These are phyloP conservation scores for Percina caprodes DNA, from an alignment of 2,113 vertebrate genomes.

Conservation along the genomic window DNA sequence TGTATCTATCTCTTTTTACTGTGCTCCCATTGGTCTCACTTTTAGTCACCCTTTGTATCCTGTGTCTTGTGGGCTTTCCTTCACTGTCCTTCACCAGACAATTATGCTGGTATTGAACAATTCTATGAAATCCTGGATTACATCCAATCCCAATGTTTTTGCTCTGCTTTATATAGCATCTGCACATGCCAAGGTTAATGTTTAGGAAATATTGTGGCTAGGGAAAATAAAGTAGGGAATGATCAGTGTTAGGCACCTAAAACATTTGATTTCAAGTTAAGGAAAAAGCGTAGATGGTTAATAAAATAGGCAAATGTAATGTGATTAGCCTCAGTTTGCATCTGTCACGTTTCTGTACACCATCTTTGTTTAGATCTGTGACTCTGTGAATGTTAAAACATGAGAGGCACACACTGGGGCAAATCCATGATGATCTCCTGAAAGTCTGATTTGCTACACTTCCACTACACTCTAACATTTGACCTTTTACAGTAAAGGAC, in stretches of 20 bases:
- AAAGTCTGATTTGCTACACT: background rate
- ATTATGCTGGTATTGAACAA: too few relatives aligned
- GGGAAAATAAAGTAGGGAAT: background rate
- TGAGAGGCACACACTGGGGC: background rate
- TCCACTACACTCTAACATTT: background rate
- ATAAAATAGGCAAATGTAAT: background rate
- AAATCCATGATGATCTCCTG: background rate
- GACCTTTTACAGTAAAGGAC: background rate
- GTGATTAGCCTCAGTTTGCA: too few relatives aligned
- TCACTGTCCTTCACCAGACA: background rate
- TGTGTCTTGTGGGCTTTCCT: too few relatives aligned
- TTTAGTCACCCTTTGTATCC: background rate
- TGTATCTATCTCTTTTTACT: too few relatives aligned
- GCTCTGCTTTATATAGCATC: background rate
- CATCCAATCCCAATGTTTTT: background rate
- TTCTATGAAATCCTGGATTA: background rate
- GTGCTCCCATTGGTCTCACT: background rate
- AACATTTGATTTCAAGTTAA: background rate
- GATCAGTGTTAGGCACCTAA: too few relatives aligned
- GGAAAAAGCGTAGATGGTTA: background rate
- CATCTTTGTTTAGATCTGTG: background rate
- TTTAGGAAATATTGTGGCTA: background rate
- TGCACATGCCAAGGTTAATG: too few relatives aligned
- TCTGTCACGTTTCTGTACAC: too few relatives aligned
- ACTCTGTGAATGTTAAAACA: background rate